Evolutionary conservation across 2,113 vertebrate species (phyloP).

Genomic region (Puntigrus tetrazona): DNA sequence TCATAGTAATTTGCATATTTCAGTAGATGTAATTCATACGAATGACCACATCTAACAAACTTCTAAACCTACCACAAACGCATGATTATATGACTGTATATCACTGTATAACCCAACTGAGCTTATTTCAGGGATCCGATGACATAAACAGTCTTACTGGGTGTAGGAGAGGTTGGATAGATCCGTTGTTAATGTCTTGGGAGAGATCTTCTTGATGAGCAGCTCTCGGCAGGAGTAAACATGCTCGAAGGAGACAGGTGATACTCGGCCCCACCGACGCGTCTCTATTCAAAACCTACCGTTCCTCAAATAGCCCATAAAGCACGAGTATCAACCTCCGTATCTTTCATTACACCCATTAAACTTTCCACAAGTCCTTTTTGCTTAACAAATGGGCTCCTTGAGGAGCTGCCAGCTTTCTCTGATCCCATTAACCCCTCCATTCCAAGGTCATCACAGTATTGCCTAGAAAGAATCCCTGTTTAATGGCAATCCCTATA

Average conservation of each 20-base stretch:
- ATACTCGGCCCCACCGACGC: slow-evolving; percentile 30
- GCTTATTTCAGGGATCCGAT: no score
- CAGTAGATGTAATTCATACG: no score
- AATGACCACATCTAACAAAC: no score
- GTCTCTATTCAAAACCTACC: slow-evolving; percentile 13
- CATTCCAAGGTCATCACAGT: slow-evolving; percentile 33
- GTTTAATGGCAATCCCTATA: slow-evolving; percentile 33
- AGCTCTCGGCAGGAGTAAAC: slow-evolving; percentile 27
- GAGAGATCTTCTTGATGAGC: slow-evolving; percentile 54
- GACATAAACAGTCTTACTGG: no score
- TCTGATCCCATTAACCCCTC: slow-evolving; percentile 41
- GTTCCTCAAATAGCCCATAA: neutral
- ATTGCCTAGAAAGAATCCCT: slow-evolving; percentile 30
- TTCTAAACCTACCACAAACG: no score
- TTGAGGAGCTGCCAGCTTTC: slow-evolving; percentile 33
- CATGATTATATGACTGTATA: no score
- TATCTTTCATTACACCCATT: slow-evolving; percentile 38
- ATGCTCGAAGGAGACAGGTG: slow-evolving; percentile 26
- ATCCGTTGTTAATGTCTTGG: slow-evolving; percentile 50
- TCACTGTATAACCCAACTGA: no score
- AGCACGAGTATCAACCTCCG: neutral
- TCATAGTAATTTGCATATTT: no score
- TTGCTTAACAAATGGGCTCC: slow-evolving; percentile 39
- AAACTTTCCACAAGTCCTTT: slow-evolving; percentile 25
- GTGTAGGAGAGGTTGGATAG: no score